Evolutionary conservation across 2,113 vertebrate genomes (phyloP).

Genomic region (Thunnus thynnus): DNA sequence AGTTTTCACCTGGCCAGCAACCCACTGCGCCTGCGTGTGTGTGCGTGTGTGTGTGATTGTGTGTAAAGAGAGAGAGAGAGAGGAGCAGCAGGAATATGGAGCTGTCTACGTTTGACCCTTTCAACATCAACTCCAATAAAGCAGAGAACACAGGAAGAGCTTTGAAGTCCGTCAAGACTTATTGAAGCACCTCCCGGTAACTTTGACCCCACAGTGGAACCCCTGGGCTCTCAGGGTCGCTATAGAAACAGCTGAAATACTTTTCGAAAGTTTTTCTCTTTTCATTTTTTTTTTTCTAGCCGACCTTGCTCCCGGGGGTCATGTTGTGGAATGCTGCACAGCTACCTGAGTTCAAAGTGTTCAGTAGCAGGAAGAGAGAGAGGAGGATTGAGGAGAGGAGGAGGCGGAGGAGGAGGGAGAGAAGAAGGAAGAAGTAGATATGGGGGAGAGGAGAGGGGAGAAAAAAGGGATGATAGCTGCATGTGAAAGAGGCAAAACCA

Average conservation of each 20-base stretch:
- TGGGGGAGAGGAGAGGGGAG: background rate
- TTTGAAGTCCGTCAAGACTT: slow-evolving; percentile 56
- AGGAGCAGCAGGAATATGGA: slow-evolving; percentile 7
- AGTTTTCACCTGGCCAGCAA: background rate
- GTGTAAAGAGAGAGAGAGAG: background rate
- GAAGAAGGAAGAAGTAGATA: background rate
- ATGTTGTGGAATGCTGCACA: slow-evolving; percentile 72
- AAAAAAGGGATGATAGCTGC: background rate
- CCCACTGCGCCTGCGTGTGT: background rate
- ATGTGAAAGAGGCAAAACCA: slow-evolving; percentile 30
- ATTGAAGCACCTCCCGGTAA: slow-evolving; percentile 18
- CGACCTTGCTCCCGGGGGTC: slow-evolving; percentile 60
- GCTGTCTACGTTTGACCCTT: slow-evolving; percentile 21
- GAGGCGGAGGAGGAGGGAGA: background rate
- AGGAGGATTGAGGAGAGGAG: slow-evolving; percentile 1
- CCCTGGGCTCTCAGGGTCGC: slow-evolving; percentile 37
- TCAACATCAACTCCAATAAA: slow-evolving; percentile 51
- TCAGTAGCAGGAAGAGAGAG: background rate
- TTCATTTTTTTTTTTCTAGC: slow-evolving; percentile 8
- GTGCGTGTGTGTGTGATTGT: background rate
- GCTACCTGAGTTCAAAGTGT: slow-evolving; percentile 69
- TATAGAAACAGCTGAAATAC: slow-evolving; percentile 68
- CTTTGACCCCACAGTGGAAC: slow-evolving; percentile 53
- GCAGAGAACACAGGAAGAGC: slow-evolving; percentile 22
- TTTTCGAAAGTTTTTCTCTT: background rate